These are phyloP conservation scores for Trichomalopsis sarcophagae DNA, from an alignment of 1,140 invertebrate species.

Conservation along the genomic window DNA sequence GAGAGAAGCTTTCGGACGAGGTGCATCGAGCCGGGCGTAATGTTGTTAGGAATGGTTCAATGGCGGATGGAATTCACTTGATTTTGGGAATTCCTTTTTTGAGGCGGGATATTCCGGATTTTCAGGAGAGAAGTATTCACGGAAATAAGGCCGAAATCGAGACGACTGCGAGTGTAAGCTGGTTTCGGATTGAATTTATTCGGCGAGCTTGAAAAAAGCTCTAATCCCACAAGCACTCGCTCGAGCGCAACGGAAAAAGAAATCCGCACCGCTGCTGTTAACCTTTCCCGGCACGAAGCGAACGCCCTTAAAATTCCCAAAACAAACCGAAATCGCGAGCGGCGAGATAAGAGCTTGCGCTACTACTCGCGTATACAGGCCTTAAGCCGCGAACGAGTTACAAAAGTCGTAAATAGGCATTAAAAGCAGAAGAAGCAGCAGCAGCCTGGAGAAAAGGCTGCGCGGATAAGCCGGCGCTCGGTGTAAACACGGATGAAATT, in stretches of 20 bases:
- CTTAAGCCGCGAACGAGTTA: constrained; percentile 31
- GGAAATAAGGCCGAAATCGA: too few relatives aligned
- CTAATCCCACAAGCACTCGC: too few relatives aligned
- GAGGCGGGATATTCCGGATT: too few relatives aligned
- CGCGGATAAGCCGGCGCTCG: constrained; percentile 17
- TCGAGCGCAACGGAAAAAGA: background rate
- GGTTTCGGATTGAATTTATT: too few relatives aligned
- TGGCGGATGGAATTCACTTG: background rate
- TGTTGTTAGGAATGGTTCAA: constrained; percentile 13
- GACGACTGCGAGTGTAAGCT: too few relatives aligned
- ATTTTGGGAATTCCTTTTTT: background rate
- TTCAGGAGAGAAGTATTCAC: too few relatives aligned
- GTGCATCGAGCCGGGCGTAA: background rate
- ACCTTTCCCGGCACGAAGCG: background rate
- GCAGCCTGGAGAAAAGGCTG: background rate
- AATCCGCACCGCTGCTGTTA: background rate
- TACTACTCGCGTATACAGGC: background rate
- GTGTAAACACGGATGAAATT: constrained; percentile 41
- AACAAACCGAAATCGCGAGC: constrained; percentile 9
- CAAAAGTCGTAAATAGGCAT: constrained; percentile 52
- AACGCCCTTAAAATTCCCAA: constrained; percentile 4
- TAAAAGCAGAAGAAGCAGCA: constrained; percentile 41
- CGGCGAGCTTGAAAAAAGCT: too few relatives aligned
- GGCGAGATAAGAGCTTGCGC: constrained; percentile 11
- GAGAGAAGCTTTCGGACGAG: background rate